These are phyloP conservation scores for Pimephales promelas DNA, from an alignment of 2,113 vertebrate species.

Conservation along the genomic window DNA sequence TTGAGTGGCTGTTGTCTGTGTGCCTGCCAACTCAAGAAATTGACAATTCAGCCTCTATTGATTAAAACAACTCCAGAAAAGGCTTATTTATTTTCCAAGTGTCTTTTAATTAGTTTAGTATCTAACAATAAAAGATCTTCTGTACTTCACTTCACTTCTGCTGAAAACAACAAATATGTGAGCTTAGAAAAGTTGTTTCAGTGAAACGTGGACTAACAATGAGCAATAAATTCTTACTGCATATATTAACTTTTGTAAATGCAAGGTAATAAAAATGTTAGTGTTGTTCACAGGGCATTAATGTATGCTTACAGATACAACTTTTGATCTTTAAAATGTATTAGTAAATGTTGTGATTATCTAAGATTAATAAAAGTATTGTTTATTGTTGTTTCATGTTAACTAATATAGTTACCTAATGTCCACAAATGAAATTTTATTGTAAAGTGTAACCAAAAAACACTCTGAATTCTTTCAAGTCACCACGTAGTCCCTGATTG, in stretches of 20 bases:
- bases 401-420: too few species aligned
- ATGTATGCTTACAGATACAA: too few species aligned
- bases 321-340: too few species aligned
- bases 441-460: neutral
- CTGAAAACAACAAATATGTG: neutral
- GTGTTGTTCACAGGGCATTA: too few species aligned
- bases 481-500: neutral
- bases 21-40: slow-evolving; percentile 5
- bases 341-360: too few species aligned
- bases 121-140: neutral
- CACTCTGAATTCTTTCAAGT: neutral
- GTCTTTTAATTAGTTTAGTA: slow-evolving; percentile 13
- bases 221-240: too few species aligned
- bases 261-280: too few species aligned
- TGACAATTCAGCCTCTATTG: slow-evolving; percentile 5
- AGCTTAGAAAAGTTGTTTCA: neutral
- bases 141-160: neutral
- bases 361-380: too few species aligned
- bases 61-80: slow-evolving; percentile 6
- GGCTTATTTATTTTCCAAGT: slow-evolving; percentile 5
- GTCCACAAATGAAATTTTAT: too few species aligned
- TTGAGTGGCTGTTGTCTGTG: neutral
- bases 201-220: neutral
- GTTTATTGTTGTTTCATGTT: too few species aligned
- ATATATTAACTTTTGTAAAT: too few species aligned